Evolutionary conservation across 2,888 invertebrate species (phyloP).

Genomic region (Erebia ligea): DNA sequence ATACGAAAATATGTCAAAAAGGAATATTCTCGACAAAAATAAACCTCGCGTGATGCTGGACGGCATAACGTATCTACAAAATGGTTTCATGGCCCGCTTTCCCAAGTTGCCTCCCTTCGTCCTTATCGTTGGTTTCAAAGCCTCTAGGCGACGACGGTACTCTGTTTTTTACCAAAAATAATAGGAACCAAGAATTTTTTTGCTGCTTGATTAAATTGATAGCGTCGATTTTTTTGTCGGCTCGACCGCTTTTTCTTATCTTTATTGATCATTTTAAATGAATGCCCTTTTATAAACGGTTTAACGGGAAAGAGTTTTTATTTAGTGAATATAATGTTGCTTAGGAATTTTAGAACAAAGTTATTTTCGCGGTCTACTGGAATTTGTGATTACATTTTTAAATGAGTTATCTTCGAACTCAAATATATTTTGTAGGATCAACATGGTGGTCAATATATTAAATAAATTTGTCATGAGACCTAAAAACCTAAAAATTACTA

Average conservation of each 20-base stretch:
- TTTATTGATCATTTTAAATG: conserved; percentile 49
- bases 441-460: background rate
- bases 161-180: conserved; percentile 51
- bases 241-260: conserved; percentile 46
- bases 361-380: too few relatives aligned
- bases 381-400: conserved; percentile 8
- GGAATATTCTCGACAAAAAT: background rate
- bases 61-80: too few relatives aligned
- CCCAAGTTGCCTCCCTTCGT: background rate
- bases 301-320: conserved; percentile 24
- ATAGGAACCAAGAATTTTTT: conserved; percentile 50
- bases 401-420: background rate
- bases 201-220: conserved; percentile 56
- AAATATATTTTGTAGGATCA: background rate
- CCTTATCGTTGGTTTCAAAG: conserved; percentile 5
- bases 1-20: background rate
- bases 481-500: background rate
- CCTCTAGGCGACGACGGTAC: conserved; percentile 34
- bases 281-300: conserved; percentile 38
- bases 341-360: conserved; percentile 4
- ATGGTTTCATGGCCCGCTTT: background rate
- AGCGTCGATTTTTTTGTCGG: conserved; percentile 46
- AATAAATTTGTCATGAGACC: background rate
- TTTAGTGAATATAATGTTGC: conserved; percentile 27
- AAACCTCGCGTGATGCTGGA: too few relatives aligned